Base-by-base conservation (phyloP, 2,113 vertebrate species). In the Alligator sinensis region DNA sequence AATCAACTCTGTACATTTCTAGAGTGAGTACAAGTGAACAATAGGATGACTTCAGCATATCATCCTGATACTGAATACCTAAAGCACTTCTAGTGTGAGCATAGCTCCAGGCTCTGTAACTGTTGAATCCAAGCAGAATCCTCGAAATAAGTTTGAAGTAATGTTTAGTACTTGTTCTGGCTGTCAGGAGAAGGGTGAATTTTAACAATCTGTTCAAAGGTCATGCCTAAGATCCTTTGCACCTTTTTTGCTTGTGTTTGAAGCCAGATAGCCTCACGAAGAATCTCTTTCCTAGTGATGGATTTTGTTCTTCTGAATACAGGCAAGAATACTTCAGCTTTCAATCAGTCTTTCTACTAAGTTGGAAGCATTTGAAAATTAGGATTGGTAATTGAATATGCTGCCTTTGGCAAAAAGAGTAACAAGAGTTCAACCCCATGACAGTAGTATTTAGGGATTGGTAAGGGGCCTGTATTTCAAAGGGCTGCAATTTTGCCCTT, bases 121-220 rank as follows among this genome's bases (percentile, higher is more conserved):
- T 19, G 21, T 55, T 18, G 2, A 72, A 66, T 62, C 54, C 14
- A 0, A 1, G 34, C 72, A 60, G 86, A 92, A 82, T 58, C 34
- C 81, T 93, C 63, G 88, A 47, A 95, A 94, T 90, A 81, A 62
- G 62, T 7, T 63, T 90, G 83, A 54, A 74, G 38, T 87, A 57
- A 54, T 9, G 28, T 68, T 90, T 93, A 64, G 54, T 28, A 80
- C 30, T 68, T 38, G 47, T 88, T 61, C 81, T 83, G 47, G 68
- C 89, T 77, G 88, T 90, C 77, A 93, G 80, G 81, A 62, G 47
- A 93, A 87, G 77, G 83, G 74, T 70, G 63, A 87, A n/a, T 85
- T 94, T 82, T 89, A 89, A 89, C 84, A 88, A 19, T 74, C 25
- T 95, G 76, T 88, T 86, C 86, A 92, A 60, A 80, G 88, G 92